Conservation (phyloP, 2,888 invertebrate species). For the Cancer borealis region DNA sequence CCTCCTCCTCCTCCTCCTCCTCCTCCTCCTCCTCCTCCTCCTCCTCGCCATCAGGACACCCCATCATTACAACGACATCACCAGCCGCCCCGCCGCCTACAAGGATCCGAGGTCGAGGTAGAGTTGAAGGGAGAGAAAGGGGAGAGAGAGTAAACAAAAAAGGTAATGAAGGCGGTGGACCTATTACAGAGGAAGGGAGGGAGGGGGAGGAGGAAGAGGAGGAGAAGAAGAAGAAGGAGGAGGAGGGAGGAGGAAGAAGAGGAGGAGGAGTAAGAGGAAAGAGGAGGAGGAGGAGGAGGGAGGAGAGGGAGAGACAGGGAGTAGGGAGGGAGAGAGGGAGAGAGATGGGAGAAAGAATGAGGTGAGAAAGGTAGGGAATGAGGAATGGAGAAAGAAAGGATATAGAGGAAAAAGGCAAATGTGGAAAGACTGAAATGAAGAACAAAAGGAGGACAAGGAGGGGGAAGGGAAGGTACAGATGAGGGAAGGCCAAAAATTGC, state of each 20-base stretch:
- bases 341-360: too few relatives aligned
- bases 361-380: too few relatives aligned
- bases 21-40: constrained; percentile 20
- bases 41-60: constrained; percentile 9
- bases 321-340: too few relatives aligned
- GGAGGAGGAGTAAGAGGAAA: background rate
- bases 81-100: background rate
- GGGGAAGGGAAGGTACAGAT: too few relatives aligned
- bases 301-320: too few relatives aligned
- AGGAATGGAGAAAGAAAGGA: too few relatives aligned
- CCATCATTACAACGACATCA: background rate
- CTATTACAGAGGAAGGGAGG: background rate
- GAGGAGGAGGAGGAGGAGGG: background rate
- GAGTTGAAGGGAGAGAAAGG: background rate
- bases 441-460: too few relatives aligned
- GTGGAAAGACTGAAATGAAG: too few relatives aligned
- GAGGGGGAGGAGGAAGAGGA: background rate
- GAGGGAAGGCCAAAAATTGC: too few relatives aligned
- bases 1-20: constrained; percentile 28
- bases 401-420: too few relatives aligned
- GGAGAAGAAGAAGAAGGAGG: background rate
- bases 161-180: background rate
- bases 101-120: background rate
- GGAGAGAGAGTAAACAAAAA: too few relatives aligned
- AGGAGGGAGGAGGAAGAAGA: constrained; percentile 20